Evolutionary conservation across 1,140 invertebrate genomes (phyloP), one percentile per base, ranked within the genome.

Genomic region (Diachasma alloeum): DNA sequence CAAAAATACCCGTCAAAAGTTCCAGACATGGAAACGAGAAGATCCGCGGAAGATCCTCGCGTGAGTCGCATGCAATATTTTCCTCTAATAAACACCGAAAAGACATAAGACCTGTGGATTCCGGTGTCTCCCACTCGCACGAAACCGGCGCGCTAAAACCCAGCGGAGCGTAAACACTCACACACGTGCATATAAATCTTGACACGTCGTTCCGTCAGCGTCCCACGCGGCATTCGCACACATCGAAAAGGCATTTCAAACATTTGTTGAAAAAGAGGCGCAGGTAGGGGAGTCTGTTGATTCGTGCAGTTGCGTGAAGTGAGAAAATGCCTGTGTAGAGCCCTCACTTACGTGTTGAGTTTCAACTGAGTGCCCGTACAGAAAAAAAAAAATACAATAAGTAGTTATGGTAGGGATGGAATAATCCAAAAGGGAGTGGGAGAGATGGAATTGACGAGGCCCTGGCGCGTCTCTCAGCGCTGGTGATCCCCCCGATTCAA

Each of bases 341-440:
- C 0, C 48, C 48, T 17, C 44, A 48, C 44, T 48, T 48, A 48
- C 44, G 44, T 48, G 44, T 48, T 48, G 11, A 48, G 44, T 48
- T 48, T 48, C 44, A 3, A 48, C 44, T 48, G 3, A 48, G 44
- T 48, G 44, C 44, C 9, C 31, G 31, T 31, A 31, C 2, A 31
- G 31, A 42, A 42, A 8, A 19, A 56, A 48, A 56, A 56, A 17
- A 56, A 56, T 19, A 56, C 13, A 56, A 56, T 22, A 22, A 56
- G 48, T 56, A 71, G 74, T 69, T 42, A 42, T 42, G 39, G 39
- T 42, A 76, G 74, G 67, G 59, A 59, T 69, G 67, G 53, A 75
- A 59, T n/a, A 66, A 67, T 46, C 39, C 73, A 67, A 31, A 36
- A 56, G 36, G 10, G 17, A 37, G 36, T 10, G 46, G 53, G 71